Percentiles rank a stretch among this genome's conserved stretches.
Evolutionary conservation across 2,113 vertebrate genomes (phyloP).

Genomic region (Limnothrissa miodon): DNA sequence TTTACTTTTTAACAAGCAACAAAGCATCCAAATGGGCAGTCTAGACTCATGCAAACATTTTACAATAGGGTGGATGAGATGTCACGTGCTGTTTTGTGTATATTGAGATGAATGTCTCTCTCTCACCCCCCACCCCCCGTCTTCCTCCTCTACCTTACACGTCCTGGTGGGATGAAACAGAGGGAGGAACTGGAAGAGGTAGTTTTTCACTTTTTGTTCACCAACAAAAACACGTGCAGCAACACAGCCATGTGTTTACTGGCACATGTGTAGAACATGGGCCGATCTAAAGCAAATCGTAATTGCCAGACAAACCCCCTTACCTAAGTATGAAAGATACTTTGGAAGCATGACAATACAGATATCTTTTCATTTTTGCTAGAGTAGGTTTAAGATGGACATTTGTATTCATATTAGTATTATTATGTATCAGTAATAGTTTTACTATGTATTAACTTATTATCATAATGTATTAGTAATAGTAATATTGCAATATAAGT

Average conservation of each 20-base stretch:
- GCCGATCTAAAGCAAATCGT: not conserved
- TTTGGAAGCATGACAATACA: too few relatives aligned
- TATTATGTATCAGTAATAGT: too few relatives aligned
- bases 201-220: conserved; percentile 29
- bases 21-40: not conserved
- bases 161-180: conserved; percentile 40
- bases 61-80: not conserved
- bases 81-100: not conserved
- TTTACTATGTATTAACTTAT: too few relatives aligned
- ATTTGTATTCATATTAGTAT: too few relatives aligned
- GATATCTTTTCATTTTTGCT: too few relatives aligned
- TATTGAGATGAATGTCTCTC: not conserved
- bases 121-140: not conserved
- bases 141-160: not conserved
- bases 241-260: not conserved
- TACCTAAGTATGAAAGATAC: too few relatives aligned
- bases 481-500: too few relatives aligned
- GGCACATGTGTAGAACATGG: not conserved
- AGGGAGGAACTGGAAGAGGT: conserved; percentile 68
- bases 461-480: too few relatives aligned
- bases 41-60: not conserved
- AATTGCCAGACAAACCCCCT: too few relatives aligned
- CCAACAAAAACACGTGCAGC: not conserved
- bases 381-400: too few relatives aligned
- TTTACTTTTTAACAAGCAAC: not conserved